Base-by-base conservation (phyloP, 2,888 invertebrate species). In the Eumerus sabulonum region DNA sequence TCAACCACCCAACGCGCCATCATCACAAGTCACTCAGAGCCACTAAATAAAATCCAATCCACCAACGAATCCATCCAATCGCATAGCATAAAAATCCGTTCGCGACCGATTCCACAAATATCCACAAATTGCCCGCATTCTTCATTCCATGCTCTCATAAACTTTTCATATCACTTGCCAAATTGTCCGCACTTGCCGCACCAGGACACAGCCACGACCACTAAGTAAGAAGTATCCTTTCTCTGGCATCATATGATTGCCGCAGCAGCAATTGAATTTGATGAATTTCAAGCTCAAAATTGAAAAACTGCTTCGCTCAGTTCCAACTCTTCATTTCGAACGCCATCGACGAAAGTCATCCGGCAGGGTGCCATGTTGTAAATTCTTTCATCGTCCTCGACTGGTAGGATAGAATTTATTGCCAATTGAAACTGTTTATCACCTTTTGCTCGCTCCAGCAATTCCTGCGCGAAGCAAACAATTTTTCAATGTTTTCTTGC, bases 361-460 rank as follows among this genome's bases (percentile, higher is more conserved):
- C 27, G 7, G 38, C 40, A 62, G 57, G 45, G 62, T 54, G 42
- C 27, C 14, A 11, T 51, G 59, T 59, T 51, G 68, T 74, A 79
- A 79, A 79, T 79, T 79, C 64, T 56, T 64, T 45, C 74, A 53
- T 63, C 42, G 51, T 79, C 63, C 54, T 73, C 5, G 2, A 7
- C 50, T 40, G 42, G 68, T n/a, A 53, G 70, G 64, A 74, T 74
- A 56, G 64, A 68, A 79, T 79, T 79, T 79, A 79, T 74, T 79
- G 74, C 79, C 79, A 79, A 79, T 79, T 79, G 79, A 57, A 74
- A 79, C 68, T 79, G 79, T 79, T 79, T 79, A 79, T 79, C 79
- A 79, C 79, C 74, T 79, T 77, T 79, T 79, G 68, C 74, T 64
- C 56, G 79, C 79, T 70, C 48, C 74, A 64, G 59, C 59, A 68